These are phyloP conservation scores for Sebastes miniatus DNA, from an alignment of 2,797 vertebrate genomes.

Conservation along the genomic window DNA sequence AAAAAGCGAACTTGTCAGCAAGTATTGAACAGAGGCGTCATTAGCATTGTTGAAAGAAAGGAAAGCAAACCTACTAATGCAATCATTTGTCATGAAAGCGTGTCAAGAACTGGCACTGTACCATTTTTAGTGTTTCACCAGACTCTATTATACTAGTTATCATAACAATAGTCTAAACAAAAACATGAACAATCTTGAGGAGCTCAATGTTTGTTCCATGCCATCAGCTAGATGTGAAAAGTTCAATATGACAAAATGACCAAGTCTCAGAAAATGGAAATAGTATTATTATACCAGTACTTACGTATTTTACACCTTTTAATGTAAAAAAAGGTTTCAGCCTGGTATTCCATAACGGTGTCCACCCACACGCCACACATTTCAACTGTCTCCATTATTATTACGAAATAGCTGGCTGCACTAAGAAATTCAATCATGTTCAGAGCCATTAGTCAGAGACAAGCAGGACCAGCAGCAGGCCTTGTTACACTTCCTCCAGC, in stretches of 20 bases:
- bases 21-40: not conserved
- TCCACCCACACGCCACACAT: not conserved
- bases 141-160: not conserved
- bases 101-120: not conserved
- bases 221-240: not conserved
- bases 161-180: not conserved
- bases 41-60: not conserved
- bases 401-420: slow-evolving; percentile 26
- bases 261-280: not conserved
- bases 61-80: not conserved
- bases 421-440: slow-evolving; percentile 62
- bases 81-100: not conserved
- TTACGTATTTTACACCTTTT: not conserved
- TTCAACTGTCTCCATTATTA: slow-evolving; percentile 20
- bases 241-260: not conserved
- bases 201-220: not conserved
- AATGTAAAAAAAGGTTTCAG: not conserved
- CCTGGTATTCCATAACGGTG: not conserved
- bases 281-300: not conserved
- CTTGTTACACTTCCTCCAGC: slow-evolving; percentile 35
- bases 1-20: not conserved
- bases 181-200: not conserved
- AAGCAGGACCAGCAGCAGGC: slow-evolving; percentile 42
- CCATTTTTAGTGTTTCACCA: not conserved
- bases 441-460: slow-evolving; percentile 51